Evolutionary conservation across 1,140 invertebrate species (phyloP), one percentile per base, ranked within the genome.

Genomic region (Grapholita molesta): DNA sequence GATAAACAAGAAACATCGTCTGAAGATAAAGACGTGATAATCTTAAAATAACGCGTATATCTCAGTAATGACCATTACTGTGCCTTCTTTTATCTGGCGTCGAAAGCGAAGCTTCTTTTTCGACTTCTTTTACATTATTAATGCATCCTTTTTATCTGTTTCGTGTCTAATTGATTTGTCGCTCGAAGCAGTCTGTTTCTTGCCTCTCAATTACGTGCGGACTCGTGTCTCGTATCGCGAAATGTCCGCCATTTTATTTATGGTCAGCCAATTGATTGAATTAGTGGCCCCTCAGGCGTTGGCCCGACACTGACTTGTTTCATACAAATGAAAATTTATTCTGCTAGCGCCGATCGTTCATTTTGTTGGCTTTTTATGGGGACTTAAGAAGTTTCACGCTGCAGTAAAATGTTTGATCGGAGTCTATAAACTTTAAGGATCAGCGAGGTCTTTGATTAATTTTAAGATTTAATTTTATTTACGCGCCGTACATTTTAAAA

Each of bases 201-300:
- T 84, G 80, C 82, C 85, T 86, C 88, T 86, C 86, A 88, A 89
- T 90, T 89, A 89, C 84, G 84, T 80, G 75, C 69, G 75, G 76
- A 77, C 42, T 74, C 73, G 76, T 74, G 76, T 76, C 78, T 77
- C 69, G 76, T 89, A 88, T 88, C 84, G 85, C 79, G 72, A 69
- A 80, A 78, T 84, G 85, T 83, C 84, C 71, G 65, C 76, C 72
- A 72, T 68, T 86, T 84, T 89, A 91, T 91, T 91, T 89, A 89
- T 88, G 85, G 83, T 80, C 81, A 76, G 79, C 78, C 79, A 85
- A 89, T 86, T 88, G 87, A 90, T 90, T 90, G 87, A 89, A 88
- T 89, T 90, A 90, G 85, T 86, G 79, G 81, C 75, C 85, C 82
- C 82, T 72, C 78, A 85, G 86, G 87, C 85, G 84, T 73, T 83